Evolutionary conservation across 1,140 invertebrate genomes (phyloP), one percentile per base, ranked within the genome.

Genomic region (Lysiphlebus fabarum): DNA sequence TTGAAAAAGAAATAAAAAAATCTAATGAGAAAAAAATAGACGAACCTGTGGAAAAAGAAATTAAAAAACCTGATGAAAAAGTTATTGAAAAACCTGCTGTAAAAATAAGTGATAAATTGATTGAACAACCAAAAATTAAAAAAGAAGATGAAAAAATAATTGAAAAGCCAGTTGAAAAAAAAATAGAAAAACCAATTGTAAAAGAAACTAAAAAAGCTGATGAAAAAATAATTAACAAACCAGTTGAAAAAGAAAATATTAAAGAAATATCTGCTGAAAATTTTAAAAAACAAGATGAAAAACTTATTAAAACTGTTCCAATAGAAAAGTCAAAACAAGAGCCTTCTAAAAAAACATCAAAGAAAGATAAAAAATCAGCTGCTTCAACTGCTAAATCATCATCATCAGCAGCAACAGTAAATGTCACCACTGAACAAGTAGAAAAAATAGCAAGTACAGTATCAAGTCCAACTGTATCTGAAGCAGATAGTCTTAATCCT

Each of bases 311-410:
- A 41, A 56, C 6, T 57, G 7, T 45, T 12, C 11, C 33, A 49
- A n/a, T n/a, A 5, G 36, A 38, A 17, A 45, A 37, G 43, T 37
- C 14, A 14, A 17, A 36, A 50, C 36, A 59, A 54, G 34, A 38
- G 43, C 2, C 11, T 26, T 11, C 26, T 58, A 26, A 6, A 48
- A 64, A 33, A 54, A 49, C 10, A 14, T 5, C n/a, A 14, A 34
- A 41, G 10, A 17, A 11, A 7, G 41, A 48, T 12, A 59, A 67
- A 10, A 49, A 9, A 33, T 57, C 48, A 50, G 33, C 63, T 8
- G 44, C 62, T 51, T 43, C 65, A 1, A 67, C 62, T 14, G 54
- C 47, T 6, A 71, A 70, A 63, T 71, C 69, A 0, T 71, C 64
- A 69, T 63, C 67, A 38, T 62, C 68, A 0, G n/a, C n/a, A 26